Evolutionary conservation across 1,140 invertebrate species (phyloP), one percentile per base, ranked within the genome.

Genomic region (Centruroides sculpturatus): DNA sequence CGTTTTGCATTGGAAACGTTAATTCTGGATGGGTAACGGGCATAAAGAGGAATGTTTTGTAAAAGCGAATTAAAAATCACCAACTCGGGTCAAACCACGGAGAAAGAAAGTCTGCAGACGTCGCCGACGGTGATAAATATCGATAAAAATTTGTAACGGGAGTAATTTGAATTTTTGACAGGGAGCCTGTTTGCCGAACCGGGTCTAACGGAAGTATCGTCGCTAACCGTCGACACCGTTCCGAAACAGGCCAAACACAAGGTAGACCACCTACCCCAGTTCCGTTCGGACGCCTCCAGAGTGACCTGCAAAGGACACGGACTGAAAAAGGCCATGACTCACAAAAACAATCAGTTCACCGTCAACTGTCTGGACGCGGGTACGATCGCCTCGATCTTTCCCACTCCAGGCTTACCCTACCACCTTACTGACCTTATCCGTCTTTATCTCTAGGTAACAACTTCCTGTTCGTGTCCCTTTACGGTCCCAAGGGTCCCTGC

Each of bases 401-500:
- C 41, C 47, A 35, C 11, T 36, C 46, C 11, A 0, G 51, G 4
- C 63, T 2, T 0, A 6, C n/a, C n/a, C 23, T 23, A 23, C 23
- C 23, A 23, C 23, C 23, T 23, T 2, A 2, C 23, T 23, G 23
- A 23, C 23, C 23, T 23, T 41, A 41, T 41, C 8, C 46, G 7
- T 55, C 52, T 36, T n/a, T 47, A 9, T 60, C 59, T 55, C 8
- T 13, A 64, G 62, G 93, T 60, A 87, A 86, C 68, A 97, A 98
- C 73, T 93, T 98, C 69, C 77, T 98, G 50, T 96, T 88, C 75
- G 89, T 97, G 23, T 92, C 92, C 53, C 83, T 98, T 67, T 85
- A 92, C 70, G 94, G 93, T 57, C 92, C 93, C 0, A 95, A 95
- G 74, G 88, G 88, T 61, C 89, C 92, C 0, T 95, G 89, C 73